These are phyloP conservation scores for Lepidochrysops patricia DNA, from an alignment of 2,888 invertebrate genomes.

Conservation along the genomic window DNA sequence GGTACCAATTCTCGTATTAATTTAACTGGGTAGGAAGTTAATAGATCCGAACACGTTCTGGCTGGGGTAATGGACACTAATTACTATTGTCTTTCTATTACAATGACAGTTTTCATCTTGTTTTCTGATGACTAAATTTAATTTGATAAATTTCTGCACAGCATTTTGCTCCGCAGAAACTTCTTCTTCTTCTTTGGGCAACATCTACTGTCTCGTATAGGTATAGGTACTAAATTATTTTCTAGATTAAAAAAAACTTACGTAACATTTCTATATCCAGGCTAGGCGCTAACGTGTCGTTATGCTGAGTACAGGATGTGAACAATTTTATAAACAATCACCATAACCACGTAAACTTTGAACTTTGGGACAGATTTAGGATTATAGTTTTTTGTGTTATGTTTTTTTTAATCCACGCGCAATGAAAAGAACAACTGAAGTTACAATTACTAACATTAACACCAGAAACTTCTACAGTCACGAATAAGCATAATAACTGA, in stretches of 20 bases:
- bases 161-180: no score
- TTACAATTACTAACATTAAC: neutral
- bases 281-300: neutral
- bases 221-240: no score
- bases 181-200: no score
- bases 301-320: neutral
- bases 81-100: no score
- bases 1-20: no score
- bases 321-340: neutral
- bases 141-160: no score
- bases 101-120: no score
- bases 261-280: neutral
- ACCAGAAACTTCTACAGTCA: neutral
- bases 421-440: neutral
- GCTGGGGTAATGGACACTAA: no score
- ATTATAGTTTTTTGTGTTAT: neutral
- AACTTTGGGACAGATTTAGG: neutral
- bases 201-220: no score
- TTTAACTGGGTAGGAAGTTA: no score
- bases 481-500: neutral
- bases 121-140: no score
- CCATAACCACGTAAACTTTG: neutral
- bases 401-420: neutral
- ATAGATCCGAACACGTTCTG: no score
- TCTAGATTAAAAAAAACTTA: neutral